A percentile compares a stretch with the other conserved stretches of the same genome.
Evolutionary conservation across 2,888 invertebrate genomes (phyloP).

Genomic region (Agriopis leucophaearia): DNA sequence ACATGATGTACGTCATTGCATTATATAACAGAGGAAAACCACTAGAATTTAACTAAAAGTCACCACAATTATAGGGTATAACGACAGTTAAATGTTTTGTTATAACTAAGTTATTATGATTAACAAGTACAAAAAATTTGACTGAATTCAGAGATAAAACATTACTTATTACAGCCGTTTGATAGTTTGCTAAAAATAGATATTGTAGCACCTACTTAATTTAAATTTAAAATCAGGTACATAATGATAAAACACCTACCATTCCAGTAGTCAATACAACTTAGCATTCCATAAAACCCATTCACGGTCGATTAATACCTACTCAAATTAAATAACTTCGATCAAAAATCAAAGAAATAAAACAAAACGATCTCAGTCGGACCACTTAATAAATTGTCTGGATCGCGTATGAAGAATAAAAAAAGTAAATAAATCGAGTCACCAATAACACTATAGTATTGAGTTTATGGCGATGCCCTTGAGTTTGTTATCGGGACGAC

Average conservation of each 20-base stretch:
- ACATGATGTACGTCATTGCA: too few relatives aligned
- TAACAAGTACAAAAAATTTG: too few relatives aligned
- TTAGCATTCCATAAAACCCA: constrained; percentile 25
- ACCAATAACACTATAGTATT: constrained; percentile 82
- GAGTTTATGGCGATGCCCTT: constrained; percentile 81
- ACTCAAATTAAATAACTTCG: constrained; percentile 65
- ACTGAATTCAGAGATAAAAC: too few relatives aligned
- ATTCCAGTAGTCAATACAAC: constrained; percentile 16
- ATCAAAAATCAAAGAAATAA: constrained; percentile 61
- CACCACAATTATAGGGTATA: too few relatives aligned
- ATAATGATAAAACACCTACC: constrained; percentile 5
- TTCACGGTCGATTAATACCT: constrained; percentile 68
- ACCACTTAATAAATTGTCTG: constrained; percentile 80
- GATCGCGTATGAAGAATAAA: constrained; percentile 62
- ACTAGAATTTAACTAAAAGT: too few relatives aligned
- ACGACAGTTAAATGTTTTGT: too few relatives aligned
- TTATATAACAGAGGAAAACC: too few relatives aligned
- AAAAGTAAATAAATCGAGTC: constrained; percentile 75
- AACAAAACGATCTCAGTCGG: constrained; percentile 63
- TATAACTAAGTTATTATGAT: too few relatives aligned
- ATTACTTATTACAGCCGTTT: not conserved
- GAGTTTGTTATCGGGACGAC: constrained; percentile 74
- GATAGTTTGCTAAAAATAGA: too few relatives aligned
- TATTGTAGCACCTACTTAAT: not conserved
- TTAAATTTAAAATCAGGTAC: constrained; percentile 1